A percentile compares a stretch with the other conserved stretches of the same genome.
phyloP scores from a whole-genome alignment of 2,113 vertebrate genomes.

The Pseudopodoces humilis region DNA sequence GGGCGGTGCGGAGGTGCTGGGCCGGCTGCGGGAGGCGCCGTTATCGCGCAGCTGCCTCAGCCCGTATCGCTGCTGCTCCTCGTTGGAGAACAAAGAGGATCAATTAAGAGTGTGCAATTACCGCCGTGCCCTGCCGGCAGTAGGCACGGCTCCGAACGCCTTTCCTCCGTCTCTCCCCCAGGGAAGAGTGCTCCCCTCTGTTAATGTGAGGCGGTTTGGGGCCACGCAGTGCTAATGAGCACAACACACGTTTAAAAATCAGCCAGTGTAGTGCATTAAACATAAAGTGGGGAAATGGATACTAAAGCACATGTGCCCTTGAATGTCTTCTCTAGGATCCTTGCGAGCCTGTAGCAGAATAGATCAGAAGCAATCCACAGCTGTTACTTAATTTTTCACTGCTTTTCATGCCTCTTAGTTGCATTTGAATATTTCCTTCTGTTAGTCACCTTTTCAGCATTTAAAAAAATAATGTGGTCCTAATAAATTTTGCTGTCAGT shows the following conservation, averaged over 20 bases:
- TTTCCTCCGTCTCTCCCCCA: fast-evolving
- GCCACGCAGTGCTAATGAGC: neutral
- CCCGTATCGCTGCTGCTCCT: neutral
- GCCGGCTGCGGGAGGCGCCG: neutral
- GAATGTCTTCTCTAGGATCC: neutral
- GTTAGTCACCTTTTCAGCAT: neutral
- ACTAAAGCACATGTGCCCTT: neutral
- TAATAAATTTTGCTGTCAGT: neutral
- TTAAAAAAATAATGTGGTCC: neutral
- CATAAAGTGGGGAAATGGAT: neutral
- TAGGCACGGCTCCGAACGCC: neutral
- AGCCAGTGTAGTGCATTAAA: fast-evolving
- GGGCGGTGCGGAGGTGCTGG: neutral
- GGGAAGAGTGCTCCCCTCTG: neutral
- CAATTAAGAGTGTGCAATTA: neutral
- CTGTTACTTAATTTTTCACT: neutral
- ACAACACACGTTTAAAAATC: fast-evolving
- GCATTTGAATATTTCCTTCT: neutral
- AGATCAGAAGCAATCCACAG: neutral
- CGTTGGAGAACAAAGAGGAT: conserved; percentile 1
- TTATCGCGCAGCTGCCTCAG: neutral
- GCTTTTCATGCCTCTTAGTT: neutral
- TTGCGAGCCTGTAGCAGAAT: neutral
- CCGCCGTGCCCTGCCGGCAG: neutral
- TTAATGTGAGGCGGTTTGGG: neutral